Percentiles rank a stretch among this genome's conserved stretches.
These are phyloP conservation scores for Ethmia dodecea DNA, from an alignment of 2,888 invertebrate genomes.

Conservation along the genomic window DNA sequence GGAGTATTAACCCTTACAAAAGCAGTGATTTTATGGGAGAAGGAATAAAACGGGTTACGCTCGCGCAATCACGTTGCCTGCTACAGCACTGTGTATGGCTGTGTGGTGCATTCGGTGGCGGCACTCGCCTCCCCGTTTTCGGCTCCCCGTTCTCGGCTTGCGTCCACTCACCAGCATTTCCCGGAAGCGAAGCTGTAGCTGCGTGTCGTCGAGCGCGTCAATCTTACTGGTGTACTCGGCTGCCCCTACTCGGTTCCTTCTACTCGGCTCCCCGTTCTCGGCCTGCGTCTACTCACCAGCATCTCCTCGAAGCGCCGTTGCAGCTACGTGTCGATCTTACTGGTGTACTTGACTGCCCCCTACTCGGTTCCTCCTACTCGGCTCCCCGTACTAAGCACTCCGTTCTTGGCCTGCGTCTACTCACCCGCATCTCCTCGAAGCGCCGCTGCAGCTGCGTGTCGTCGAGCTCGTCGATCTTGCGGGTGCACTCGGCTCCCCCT, in stretches of 20 bases:
- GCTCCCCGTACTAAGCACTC: too few relatives aligned
- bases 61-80: too few relatives aligned
- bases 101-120: too few relatives aligned
- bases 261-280: background rate
- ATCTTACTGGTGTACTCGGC: background rate
- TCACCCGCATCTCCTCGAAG: conserved; percentile 90
- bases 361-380: conserved; percentile 76
- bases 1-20: too few relatives aligned
- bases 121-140: too few relatives aligned
- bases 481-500: conserved; percentile 56
- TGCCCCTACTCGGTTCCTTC: background rate
- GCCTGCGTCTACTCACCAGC: conserved; percentile 76
- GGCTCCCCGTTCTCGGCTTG: background rate
- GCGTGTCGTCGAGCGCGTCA: background rate
- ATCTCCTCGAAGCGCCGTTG: conserved; percentile 87
- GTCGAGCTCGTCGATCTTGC: conserved; percentile 80
- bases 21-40: too few relatives aligned
- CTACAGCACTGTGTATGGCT: too few relatives aligned
- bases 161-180: background rate
- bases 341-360: conserved; percentile 68
- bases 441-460: conserved; percentile 83
- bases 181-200: background rate
- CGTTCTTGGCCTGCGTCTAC: conserved; percentile 18
- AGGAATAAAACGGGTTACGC: too few relatives aligned
- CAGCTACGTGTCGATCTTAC: conserved; percentile 81